Evolutionary conservation across 2,888 invertebrate genomes (phyloP).

Genomic region (Drosophila borealis): DNA sequence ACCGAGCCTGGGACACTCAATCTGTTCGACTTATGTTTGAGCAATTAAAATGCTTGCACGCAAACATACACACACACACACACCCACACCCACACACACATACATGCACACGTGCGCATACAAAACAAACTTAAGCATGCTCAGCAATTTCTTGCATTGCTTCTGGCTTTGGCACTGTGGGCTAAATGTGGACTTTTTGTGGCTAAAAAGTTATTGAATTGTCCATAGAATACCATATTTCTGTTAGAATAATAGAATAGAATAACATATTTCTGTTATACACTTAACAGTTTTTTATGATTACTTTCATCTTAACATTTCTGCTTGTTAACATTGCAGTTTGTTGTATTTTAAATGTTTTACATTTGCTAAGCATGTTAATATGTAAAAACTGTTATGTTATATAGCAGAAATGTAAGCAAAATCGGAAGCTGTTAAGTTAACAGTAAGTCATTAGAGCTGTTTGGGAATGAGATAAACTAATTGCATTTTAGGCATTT

Average conservation of each 20-base stretch:
- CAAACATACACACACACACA: constrained; percentile 8
- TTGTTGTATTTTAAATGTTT: background rate
- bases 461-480: no score
- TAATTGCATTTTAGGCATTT: background rate
- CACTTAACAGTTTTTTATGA: background rate
- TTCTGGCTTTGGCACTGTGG: constrained; percentile 8
- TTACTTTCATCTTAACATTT: background rate
- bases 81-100: constrained; percentile 9
- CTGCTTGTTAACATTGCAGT: background rate
- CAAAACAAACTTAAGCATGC: constrained; percentile 4
- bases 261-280: no score
- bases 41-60: constrained; percentile 67
- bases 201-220: background rate
- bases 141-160: constrained; percentile 15
- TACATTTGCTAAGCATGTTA: background rate
- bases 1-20: constrained; percentile 13
- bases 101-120: constrained; percentile 5
- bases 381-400: background rate
- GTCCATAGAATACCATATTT: no score
- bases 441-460: background rate
- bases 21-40: constrained; percentile 34
- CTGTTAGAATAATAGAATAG: no score
- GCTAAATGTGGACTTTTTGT: background rate
- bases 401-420: background rate
- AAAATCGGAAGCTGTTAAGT: background rate